Evolutionary conservation across 2,113 vertebrate genomes (phyloP).

Genomic region (Cyphomyrus discorhynchus): DNA sequence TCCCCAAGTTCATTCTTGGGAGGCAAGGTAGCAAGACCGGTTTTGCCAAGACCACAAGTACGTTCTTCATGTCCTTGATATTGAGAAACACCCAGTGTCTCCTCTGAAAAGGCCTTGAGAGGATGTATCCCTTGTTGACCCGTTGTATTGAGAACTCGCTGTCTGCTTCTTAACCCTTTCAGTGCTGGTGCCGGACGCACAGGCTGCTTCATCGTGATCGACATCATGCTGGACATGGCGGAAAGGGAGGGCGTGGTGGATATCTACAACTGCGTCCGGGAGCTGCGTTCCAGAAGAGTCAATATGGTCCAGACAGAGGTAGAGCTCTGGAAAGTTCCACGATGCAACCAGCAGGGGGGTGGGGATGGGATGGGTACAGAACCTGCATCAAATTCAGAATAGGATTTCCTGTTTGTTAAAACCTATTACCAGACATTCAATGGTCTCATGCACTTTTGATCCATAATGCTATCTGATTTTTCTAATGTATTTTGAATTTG

Average conservation of each 20-base stretch:
- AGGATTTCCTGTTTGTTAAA: not conserved
- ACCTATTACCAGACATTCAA: not conserved
- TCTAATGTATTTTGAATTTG: not conserved
- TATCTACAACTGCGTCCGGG: conserved; percentile 92
- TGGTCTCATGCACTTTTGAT: not conserved
- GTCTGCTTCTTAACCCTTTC: conserved; percentile 19
- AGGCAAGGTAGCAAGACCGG: not conserved
- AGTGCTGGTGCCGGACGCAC: conserved; percentile 93
- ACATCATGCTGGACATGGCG: conserved; percentile 98
- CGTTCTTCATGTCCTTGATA: not conserved
- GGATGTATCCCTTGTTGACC: not conserved
- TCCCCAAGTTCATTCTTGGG: not conserved
- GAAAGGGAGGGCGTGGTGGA: conserved; percentile 94
- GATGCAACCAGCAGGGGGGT: not conserved
- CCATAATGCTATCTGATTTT: not conserved
- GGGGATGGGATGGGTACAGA: not conserved
- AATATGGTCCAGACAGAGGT: conserved; percentile 99
- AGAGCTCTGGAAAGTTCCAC: conserved; percentile 23
- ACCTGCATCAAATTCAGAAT: not conserved
- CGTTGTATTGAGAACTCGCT: not conserved
- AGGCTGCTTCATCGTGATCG: conserved; percentile 95
- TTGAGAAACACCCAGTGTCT: not conserved
- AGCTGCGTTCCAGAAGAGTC: conserved; percentile 85
- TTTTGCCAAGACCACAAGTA: not conserved
- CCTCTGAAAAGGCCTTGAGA: not conserved